Percentiles rank a stretch among this genome's conserved stretches.
Evolutionary conservation across 2,888 invertebrate species (phyloP).

Genomic region (Cyrtodaria siliqua): DNA sequence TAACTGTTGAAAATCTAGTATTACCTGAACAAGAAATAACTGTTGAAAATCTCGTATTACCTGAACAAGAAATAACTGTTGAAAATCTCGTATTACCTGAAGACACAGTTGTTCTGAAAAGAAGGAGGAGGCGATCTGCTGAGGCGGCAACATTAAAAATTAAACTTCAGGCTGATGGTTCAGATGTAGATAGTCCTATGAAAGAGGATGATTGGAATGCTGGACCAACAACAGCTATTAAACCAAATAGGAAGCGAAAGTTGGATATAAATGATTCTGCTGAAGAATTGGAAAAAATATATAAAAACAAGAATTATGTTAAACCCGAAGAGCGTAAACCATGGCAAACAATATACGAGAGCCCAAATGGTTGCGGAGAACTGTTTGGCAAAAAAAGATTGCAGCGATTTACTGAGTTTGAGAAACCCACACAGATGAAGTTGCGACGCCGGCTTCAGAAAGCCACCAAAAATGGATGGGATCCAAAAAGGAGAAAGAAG

Average conservation of each 20-base stretch:
- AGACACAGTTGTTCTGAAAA: conserved; percentile 1
- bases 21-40: not conserved
- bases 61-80: conserved; percentile 2
- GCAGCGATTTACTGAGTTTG: conserved; percentile 68
- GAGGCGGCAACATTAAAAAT: conserved; percentile 33
- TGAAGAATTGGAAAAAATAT: conserved; percentile 68
- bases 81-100: conserved; percentile 9
- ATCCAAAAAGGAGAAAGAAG: conserved; percentile 48
- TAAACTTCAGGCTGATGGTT: conserved; percentile 1
- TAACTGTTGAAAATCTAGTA: too few species aligned
- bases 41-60: too few species aligned
- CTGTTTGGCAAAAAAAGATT: conserved; percentile 61
- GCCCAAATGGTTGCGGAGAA: conserved; percentile 50
- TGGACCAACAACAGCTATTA: conserved; percentile 7
- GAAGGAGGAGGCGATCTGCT: conserved; percentile 27
- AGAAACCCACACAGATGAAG: conserved; percentile 65
- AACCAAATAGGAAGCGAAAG: conserved; percentile 45
- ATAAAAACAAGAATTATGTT: conserved; percentile 74
- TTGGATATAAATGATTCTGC: conserved; percentile 18
- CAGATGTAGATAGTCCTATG: not conserved
- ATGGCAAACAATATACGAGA: conserved; percentile 79
- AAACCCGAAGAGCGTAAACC: conserved; percentile 66
- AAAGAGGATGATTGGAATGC: conserved; percentile 1
- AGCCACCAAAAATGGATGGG: conserved; percentile 73
- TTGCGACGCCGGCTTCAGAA: conserved; percentile 69